These are phyloP conservation scores for Platichthys stellatus DNA, from an alignment of 2,113 vertebrate genomes.

Conservation along the genomic window DNA sequence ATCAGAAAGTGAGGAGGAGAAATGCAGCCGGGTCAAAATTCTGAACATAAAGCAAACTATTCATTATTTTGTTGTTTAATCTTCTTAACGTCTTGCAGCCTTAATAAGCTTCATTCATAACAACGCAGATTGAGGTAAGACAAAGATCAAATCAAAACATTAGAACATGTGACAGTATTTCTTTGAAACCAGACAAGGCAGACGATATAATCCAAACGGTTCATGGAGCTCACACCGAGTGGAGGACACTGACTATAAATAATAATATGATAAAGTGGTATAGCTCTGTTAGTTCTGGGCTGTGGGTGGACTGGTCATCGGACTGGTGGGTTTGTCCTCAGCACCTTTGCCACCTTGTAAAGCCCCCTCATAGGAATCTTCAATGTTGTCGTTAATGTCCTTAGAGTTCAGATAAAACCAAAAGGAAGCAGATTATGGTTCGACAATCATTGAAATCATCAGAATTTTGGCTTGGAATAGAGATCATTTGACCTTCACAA, in stretches of 20 bases:
- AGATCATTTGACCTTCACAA: neutral
- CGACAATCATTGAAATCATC: neutral
- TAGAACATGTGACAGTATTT: neutral
- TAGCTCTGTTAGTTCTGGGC: neutral
- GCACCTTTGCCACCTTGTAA: slow-evolving; percentile 19
- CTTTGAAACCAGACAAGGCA: neutral
- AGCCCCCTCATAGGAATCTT: slow-evolving; percentile 41
- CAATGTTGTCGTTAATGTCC: slow-evolving; percentile 25
- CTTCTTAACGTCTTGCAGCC: neutral
- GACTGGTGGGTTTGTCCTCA: slow-evolving; percentile 29
- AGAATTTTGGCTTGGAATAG: neutral
- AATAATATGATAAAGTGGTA: neutral
- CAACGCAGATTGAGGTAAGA: neutral
- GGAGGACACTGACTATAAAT: neutral
- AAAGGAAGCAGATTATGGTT: neutral
- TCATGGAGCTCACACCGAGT: neutral
- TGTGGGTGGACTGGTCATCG: slow-evolving; percentile 15
- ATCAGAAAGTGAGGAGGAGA: slow-evolving; percentile 9
- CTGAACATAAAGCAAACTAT: neutral
- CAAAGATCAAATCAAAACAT: slow-evolving; percentile 10
- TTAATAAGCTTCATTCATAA: neutral
- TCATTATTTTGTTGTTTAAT: slow-evolving; percentile 14
- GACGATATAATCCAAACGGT: neutral
- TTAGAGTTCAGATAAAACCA: slow-evolving; percentile 39
- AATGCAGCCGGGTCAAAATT: no score